Evolutionary conservation across 2,888 invertebrate species (phyloP).

Genomic region (Rugalucina vietnamica): DNA sequence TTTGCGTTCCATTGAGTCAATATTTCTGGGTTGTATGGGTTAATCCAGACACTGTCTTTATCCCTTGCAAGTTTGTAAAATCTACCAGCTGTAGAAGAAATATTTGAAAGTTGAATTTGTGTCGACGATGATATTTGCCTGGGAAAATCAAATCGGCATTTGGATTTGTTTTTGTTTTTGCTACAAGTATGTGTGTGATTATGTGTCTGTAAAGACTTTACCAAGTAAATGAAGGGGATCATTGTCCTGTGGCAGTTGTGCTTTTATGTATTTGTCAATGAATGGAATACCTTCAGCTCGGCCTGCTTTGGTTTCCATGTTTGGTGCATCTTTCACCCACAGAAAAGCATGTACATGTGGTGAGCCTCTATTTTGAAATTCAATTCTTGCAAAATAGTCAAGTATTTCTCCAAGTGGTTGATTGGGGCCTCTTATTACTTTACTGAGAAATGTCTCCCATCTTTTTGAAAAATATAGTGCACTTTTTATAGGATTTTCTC

Average conservation of each 20-base stretch:
- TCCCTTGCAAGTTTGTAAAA: background rate
- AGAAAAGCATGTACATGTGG: constrained; percentile 33
- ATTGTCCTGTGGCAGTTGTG: background rate
- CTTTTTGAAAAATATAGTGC: constrained; percentile 36
- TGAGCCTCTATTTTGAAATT: constrained; percentile 21
- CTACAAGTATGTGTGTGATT: constrained; percentile 15
- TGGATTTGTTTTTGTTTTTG: background rate
- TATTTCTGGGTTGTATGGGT: constrained; percentile 19
- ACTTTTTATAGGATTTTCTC: constrained; percentile 28
- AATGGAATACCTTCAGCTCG: background rate
- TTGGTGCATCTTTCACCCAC: constrained; percentile 15
- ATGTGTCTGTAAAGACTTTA: background rate
- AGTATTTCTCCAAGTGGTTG: background rate
- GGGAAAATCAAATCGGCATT: constrained; percentile 23
- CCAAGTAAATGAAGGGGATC: background rate
- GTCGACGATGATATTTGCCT: background rate
- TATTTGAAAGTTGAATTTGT: background rate
- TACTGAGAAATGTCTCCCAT: constrained; percentile 31
- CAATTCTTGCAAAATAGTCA: constrained; percentile 22
- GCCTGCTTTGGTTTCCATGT: constrained; percentile 18
- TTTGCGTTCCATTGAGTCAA: constrained; percentile 2
- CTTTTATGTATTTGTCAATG: constrained; percentile 30
- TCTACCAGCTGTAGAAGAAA: constrained; percentile 13
- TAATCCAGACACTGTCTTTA: constrained; percentile 9
- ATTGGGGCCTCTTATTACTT: background rate